These are phyloP conservation scores for Paralichthys olivaceus DNA, from an alignment of 2,113 vertebrate species.

Conservation along the genomic window DNA sequence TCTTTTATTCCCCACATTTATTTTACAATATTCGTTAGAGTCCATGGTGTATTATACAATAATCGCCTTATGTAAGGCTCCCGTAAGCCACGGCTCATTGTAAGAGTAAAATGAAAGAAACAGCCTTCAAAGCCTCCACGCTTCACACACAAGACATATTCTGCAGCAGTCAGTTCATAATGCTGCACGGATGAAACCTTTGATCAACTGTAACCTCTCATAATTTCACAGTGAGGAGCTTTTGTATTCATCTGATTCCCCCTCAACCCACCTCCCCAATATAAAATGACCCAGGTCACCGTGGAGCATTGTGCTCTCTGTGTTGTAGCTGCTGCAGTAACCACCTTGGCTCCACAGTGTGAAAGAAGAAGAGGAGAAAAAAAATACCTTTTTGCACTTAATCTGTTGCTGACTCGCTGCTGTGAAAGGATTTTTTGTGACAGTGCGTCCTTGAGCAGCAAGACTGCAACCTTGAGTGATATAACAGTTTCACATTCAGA, in stretches of 20 bases:
- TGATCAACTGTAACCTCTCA: slow-evolving; percentile 11
- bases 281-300: slow-evolving; percentile 14
- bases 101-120: slow-evolving; percentile 27
- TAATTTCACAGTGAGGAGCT: slow-evolving; percentile 11
- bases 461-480: slow-evolving; percentile 55
- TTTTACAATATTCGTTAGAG: slow-evolving; percentile 27
- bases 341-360: slow-evolving; percentile 35
- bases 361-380: slow-evolving; percentile 28
- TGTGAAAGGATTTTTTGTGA: slow-evolving; percentile 48
- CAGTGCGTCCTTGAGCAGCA: slow-evolving; percentile 61
- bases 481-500: slow-evolving; percentile 45
- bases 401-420: slow-evolving; percentile 43
- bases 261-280: background rate
- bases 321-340: slow-evolving; percentile 37
- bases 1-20: slow-evolving; percentile 23
- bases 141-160: slow-evolving; percentile 35
- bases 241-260: background rate
- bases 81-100: slow-evolving; percentile 18
- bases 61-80: slow-evolving; percentile 25
- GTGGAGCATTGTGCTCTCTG: slow-evolving; percentile 34
- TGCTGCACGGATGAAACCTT: slow-evolving; percentile 33
- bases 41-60: slow-evolving; percentile 22
- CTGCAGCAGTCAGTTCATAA: slow-evolving; percentile 31
- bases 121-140: slow-evolving; percentile 42
- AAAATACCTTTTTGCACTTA: slow-evolving; percentile 47